Base-by-base conservation (phyloP, 2,888 invertebrate genomes). In the Amphipyra berbera region DNA sequence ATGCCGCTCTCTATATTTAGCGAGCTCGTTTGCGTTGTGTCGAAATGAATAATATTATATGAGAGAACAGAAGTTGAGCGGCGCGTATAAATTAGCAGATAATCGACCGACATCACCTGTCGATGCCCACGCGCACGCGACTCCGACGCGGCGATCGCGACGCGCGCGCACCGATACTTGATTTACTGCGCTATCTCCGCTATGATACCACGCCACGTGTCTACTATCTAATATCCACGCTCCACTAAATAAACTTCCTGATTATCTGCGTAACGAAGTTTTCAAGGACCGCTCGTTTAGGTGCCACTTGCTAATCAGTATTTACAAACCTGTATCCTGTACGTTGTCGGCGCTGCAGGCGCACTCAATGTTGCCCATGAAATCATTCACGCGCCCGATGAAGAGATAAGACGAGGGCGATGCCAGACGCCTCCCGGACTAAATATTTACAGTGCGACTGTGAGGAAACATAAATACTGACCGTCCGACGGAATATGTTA, bases 361-460 rank as follows among this genome's bases (percentile, higher is more conserved):
- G 75, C 80, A 78, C 73, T 76, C 82, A 75, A 78, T 82, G 84
- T 77, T 78, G 79, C 75, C 82, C 89, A 84, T 88, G 89, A 86
- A 87, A 88, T 86, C 85, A 85, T 85, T 86, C 85, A 81, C 81
- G 77, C 84, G 78, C 79, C 73, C 85, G 91, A 90, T 90, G 83
- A 82, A 86, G 86, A 88, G 92, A 93, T 93, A 92, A 92, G 88
- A 82, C 86, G 84, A 89, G 88, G 88, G 88, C 83, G 82, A 85
- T 86, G 86, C 92, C 94, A 93, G 93, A 93, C 91, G 88, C 90
- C 85, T 86, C 84, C 84, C 81, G 85, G 84, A 86, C 91, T 90
- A 93, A 94, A 94, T 94, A 92, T 94, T 94, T 94, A 94, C 94
- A 91, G 85, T 91, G 88, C 80, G 86, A 89, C 89, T 90, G 88